Percentiles rank a stretch among this genome's conserved stretches.
Evolutionary conservation across 2,113 vertebrate genomes (phyloP).

Genomic region (Peucedramus taeniatus): DNA sequence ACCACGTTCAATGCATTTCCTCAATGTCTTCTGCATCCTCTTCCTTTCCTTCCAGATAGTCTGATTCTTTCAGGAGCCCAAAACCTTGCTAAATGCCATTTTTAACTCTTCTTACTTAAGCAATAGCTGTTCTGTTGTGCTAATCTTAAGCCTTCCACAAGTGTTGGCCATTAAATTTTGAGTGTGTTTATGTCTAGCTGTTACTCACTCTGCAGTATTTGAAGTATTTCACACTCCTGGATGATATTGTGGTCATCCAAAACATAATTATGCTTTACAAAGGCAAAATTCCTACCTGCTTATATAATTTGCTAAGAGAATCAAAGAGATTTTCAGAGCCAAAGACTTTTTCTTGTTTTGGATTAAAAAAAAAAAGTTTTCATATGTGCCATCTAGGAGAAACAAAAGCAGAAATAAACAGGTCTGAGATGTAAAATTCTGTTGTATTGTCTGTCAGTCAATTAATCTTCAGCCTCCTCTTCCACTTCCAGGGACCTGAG

Average conservation of each 20-base stretch:
- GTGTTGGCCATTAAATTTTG: neutral
- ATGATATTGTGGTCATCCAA: neutral
- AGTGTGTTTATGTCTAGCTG: neutral
- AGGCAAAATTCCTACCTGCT: neutral
- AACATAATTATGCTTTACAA: neutral
- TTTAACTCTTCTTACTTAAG: neutral
- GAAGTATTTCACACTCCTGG: neutral
- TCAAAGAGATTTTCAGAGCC: neutral
- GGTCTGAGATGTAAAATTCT: neutral
- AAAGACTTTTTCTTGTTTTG: neutral
- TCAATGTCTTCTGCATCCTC: neutral
- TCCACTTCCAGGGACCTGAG: slow-evolving; percentile 20
- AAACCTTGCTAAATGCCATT: neutral
- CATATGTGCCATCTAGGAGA: neutral
- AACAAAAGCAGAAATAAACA: neutral
- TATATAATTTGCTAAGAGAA: neutral
- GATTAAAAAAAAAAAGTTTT: neutral
- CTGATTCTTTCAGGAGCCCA: neutral
- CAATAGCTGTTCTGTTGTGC: neutral
- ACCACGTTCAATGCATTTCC: neutral
- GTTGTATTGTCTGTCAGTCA: neutral
- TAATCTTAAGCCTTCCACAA: neutral
- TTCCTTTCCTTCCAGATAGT: neutral
- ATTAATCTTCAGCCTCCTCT: neutral
- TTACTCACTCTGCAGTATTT: neutral